Evolutionary conservation across 2,797 vertebrate species (phyloP).

Genomic region (Neosalanx taihuensis): DNA sequence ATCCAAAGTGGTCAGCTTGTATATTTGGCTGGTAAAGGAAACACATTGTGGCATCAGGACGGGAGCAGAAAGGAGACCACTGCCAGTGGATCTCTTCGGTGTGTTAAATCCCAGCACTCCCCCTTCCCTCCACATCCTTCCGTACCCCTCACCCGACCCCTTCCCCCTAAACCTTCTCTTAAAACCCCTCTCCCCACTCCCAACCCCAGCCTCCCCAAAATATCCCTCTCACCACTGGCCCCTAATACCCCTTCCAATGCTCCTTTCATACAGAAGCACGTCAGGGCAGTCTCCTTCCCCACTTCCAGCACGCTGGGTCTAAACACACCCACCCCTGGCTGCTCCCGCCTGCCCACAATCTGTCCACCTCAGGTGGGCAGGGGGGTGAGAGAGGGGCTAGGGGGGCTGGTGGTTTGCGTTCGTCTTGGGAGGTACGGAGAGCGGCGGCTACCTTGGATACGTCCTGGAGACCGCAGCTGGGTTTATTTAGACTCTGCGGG

Average conservation of each 20-base stretch:
- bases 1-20: constrained; percentile 40
- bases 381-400: neutral
- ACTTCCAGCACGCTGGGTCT: neutral
- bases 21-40: constrained; percentile 53
- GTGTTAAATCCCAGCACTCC: constrained; percentile 6
- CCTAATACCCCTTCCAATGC: constrained; percentile 20
- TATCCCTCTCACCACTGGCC: constrained; percentile 33
- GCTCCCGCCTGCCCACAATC: constrained; percentile 15
- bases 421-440: constrained; percentile 22
- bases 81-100: constrained; percentile 20
- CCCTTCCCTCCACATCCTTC: neutral
- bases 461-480: neutral
- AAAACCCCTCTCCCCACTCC: constrained; percentile 29
- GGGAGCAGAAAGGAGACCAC: constrained; percentile 65
- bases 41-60: constrained; percentile 49
- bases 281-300: neutral
- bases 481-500: constrained; percentile 12
- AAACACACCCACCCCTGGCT: constrained; percentile 3
- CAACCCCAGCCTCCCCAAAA: constrained; percentile 24
- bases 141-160: neutral
- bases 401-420: neutral
- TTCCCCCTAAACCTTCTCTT: neutral
- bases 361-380: constrained; percentile 2
- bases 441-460: neutral
- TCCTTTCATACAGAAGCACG: constrained; percentile 54